Conservation (phyloP, 1,140 invertebrate species). For the Adoxophyes honmai region DNA sequence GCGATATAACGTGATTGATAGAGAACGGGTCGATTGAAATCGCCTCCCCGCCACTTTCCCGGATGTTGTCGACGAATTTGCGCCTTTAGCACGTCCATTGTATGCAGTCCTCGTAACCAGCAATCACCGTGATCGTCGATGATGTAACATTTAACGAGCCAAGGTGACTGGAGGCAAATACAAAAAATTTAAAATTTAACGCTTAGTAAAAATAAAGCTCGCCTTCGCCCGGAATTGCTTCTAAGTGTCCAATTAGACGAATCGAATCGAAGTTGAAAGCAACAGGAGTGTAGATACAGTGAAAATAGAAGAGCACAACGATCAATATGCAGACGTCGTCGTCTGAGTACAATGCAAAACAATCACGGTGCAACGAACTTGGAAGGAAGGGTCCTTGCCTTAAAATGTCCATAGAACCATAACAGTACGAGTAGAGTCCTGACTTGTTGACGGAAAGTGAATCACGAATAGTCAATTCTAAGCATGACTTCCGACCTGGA, state of each 20-base stretch:
- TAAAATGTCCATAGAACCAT: slow-evolving; percentile 49
- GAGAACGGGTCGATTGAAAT: slow-evolving; percentile 25
- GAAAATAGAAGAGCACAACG: slow-evolving; percentile 27
- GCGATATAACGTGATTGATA: slow-evolving; percentile 22
- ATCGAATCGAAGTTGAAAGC: background rate
- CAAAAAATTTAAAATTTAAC: slow-evolving; percentile 1
- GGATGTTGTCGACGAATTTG: slow-evolving; percentile 42
- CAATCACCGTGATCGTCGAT: slow-evolving; percentile 37
- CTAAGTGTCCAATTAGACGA: slow-evolving; percentile 9
- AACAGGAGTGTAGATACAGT: background rate
- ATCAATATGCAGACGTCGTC: slow-evolving; percentile 61
- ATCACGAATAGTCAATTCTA: slow-evolving; percentile 43
- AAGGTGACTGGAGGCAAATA: slow-evolving; percentile 24
- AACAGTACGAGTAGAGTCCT: slow-evolving; percentile 23
- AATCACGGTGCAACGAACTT: slow-evolving; percentile 59
- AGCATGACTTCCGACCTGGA: background rate
- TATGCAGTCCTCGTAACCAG: slow-evolving; percentile 39
- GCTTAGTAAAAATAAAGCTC: slow-evolving; percentile 1
- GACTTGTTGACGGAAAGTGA: slow-evolving; percentile 33
- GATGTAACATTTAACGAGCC: slow-evolving; percentile 50
- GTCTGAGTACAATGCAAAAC: slow-evolving; percentile 49
- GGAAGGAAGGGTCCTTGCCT: slow-evolving; percentile 53
- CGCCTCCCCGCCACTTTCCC: slow-evolving; percentile 43
- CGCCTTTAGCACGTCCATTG: slow-evolving; percentile 37
- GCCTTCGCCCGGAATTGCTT: background rate